These are phyloP conservation scores for Drosophila anomelani DNA, from an alignment of 2,888 invertebrate genomes.

Conservation along the genomic window DNA sequence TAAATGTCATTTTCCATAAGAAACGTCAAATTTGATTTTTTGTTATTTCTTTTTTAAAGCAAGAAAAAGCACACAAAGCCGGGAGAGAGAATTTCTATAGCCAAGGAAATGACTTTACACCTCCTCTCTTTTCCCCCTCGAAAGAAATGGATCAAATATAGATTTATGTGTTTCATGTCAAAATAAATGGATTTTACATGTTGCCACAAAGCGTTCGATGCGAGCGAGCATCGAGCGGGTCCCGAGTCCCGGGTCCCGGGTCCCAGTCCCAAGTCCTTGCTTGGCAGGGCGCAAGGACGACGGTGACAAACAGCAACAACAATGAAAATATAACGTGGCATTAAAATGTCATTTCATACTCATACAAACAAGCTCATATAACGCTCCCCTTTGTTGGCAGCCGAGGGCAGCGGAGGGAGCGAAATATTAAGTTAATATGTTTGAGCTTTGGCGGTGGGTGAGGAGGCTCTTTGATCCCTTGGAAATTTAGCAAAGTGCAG, in stretches of 20 bases:
- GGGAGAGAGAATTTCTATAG: slow-evolving; percentile 16
- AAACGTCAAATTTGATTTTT: slow-evolving; percentile 49
- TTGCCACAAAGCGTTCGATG: slow-evolving; percentile 55
- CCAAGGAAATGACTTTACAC: slow-evolving; percentile 67
- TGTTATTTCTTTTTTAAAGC: slow-evolving; percentile 19
- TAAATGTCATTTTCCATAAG: slow-evolving; percentile 48
- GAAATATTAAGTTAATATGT: slow-evolving; percentile 60
- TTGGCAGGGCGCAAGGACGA: slow-evolving; percentile 22
- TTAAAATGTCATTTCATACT: slow-evolving; percentile 75
- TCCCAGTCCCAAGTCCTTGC: not conserved
- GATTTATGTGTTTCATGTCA: slow-evolving; percentile 76
- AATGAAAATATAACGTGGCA: slow-evolving; percentile 74
- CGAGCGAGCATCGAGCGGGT: slow-evolving; percentile 18
- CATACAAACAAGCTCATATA: slow-evolving; percentile 56
- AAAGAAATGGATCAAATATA: slow-evolving; percentile 77
- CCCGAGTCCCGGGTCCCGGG: not conserved
- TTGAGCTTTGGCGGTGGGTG: slow-evolving; percentile 18
- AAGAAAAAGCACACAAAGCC: slow-evolving; percentile 19
- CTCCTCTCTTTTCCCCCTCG: slow-evolving; percentile 32
- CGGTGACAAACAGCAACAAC: slow-evolving; percentile 55
- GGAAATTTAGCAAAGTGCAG: slow-evolving; percentile 50
- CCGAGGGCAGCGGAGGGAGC: not conserved
- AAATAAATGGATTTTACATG: slow-evolving; percentile 80
- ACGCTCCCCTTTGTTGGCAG: slow-evolving; percentile 32
- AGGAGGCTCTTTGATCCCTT: slow-evolving; percentile 35